Evolutionary conservation across 1,140 invertebrate species (phyloP), one percentile per base, ranked within the genome.

Genomic region (Araneus ventricosus): DNA sequence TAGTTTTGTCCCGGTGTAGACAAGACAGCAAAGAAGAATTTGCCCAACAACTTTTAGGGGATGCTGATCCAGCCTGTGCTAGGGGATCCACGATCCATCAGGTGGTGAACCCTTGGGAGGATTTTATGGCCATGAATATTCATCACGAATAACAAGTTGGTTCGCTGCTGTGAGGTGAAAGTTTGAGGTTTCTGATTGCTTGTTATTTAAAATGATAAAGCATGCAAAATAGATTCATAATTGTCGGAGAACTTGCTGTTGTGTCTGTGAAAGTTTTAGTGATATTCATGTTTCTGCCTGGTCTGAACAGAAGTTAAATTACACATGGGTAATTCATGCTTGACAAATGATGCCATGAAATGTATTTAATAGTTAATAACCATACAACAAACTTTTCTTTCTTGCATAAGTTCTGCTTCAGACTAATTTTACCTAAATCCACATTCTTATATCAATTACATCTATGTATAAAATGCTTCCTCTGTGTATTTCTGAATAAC

Each of bases 41-140:
- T 75, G 70, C 70, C 22, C 34, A 34, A 37, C 70, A 75, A 75
- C 30, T 75, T 75, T 75, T 75, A 17, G 30, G 34, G 30, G 30
- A 20, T 20, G 34, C 20, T 20, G 70, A 30, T 75, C 70, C 30
- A 14, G 63, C 70, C 30, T 75, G 30, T 75, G 70, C n/a, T 4
- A 70, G n/a, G 10, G 59, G 70, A 20, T 20, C 17, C 70, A 75
- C 0, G 70, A 75, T 75, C 30, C 30, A 4, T 75, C 70, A 34
- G 27, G 30, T 75, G 70, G 70, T 34, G 17, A 24, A 34, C 70
- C 30, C 70, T 37, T 6, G 30, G 70, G 30, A 34, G 67, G 70
- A 34, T 75, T 75, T 75, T 75, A 30, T 20, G 70, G 70, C 14
- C 30, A 75, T 75, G 30, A 75, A 75, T 75, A 75, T 75, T 75